Percentiles rank a stretch among this genome's conserved stretches.
phyloP scores from a whole-genome alignment of 2,888 invertebrate genomes.

The Troides helena region DNA sequence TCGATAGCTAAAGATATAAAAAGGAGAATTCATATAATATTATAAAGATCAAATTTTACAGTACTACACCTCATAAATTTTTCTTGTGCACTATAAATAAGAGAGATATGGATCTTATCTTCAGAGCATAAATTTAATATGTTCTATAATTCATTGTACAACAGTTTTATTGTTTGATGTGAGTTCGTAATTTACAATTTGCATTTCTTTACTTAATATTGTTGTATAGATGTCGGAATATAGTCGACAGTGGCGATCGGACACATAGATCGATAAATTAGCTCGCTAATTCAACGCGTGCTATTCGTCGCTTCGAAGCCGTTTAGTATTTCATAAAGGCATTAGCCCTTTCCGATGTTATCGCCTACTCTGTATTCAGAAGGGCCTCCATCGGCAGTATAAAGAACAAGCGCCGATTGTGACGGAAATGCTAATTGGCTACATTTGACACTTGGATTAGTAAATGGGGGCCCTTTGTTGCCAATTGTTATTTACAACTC shows the following conservation, averaged over 20 bases:
- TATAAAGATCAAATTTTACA: neutral
- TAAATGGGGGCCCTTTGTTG: conserved; percentile 53
- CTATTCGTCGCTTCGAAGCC: conserved; percentile 29
- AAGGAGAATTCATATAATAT: neutral
- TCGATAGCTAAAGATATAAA: neutral
- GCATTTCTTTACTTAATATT: neutral
- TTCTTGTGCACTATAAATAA: neutral
- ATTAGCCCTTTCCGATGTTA: conserved; percentile 60
- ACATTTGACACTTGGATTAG: conserved; percentile 56
- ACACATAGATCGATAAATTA: conserved; percentile 24
- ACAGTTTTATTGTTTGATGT: neutral
- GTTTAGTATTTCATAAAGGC: conserved; percentile 49
- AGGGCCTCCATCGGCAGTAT: conserved; percentile 54
- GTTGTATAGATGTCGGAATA: neutral
- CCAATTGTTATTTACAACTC: conserved; percentile 30
- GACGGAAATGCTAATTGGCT: conserved; percentile 66
- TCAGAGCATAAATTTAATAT: neutral
- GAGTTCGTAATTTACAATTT: neutral
- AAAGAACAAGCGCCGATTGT: conserved; percentile 61
- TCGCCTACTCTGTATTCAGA: conserved; percentile 65
- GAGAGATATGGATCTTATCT: neutral
- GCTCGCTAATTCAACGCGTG: conserved; percentile 30
- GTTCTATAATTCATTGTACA: neutral
- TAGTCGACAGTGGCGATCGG: conserved; percentile 3
- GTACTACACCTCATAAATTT: too few species aligned